Base-by-base conservation (phyloP, 2,113 vertebrate genomes). In the Acanthisitta chloris region DNA sequence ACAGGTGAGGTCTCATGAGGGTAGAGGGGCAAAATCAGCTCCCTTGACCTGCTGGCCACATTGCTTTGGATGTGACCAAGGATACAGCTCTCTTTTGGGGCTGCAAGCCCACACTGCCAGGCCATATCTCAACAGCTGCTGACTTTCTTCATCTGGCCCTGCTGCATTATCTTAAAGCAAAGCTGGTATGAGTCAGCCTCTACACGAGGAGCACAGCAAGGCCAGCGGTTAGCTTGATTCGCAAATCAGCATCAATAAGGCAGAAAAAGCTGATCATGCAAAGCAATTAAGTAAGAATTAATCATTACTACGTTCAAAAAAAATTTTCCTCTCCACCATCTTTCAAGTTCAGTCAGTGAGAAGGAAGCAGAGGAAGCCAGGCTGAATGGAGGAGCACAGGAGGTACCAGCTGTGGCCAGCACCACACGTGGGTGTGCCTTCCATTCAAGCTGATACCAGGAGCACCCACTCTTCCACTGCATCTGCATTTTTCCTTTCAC, bases 361-460 rank as follows among this genome's bases (percentile, higher is more conserved):
- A 38, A 74, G 79, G 69, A 67, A 66, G 74, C 43, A 42, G 43
- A 92, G 43, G 54, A 86, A 59, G 20, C 17, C 0, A 0, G 43
- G 58, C 52, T 79, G 83, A 84, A 71, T 4, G 28, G 33, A 66
- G 26, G 69, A 92, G 73, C 66, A 85, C 1, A 25, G 51, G 48
- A 87, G 61, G 70, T 20, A 55, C n/a, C 59, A 71, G 65, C 51
- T 66, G 51, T 23, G 72, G 65, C 55, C 86, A 86, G 82, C 88
- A 73, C 51, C 72, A 66, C 0, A 0, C 0, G 4, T 88, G 76
- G 67, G 46, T 62, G 36, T 0, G 0, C 55, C 45, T 87, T 33
- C 59, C 48, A 51, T 34, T 78, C 29, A 78, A 7, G 1, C 25
- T 0, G 0, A 40, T 17, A 36, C 59, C 88, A 74, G 83, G 18